Evolutionary conservation across 2,113 vertebrate species (phyloP).

Genomic region (Orycteropus afer): DNA sequence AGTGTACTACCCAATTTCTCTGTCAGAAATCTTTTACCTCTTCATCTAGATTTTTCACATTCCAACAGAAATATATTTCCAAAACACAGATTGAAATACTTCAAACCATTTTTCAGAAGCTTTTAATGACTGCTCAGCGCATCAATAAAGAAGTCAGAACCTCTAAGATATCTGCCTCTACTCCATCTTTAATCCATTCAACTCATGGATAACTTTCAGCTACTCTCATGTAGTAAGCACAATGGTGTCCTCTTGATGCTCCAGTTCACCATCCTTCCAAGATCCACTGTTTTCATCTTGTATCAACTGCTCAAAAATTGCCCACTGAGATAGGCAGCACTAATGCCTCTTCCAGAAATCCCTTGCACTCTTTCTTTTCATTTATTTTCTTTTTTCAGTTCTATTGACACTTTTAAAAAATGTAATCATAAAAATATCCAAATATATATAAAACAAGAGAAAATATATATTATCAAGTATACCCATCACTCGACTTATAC

Average conservation of each 20-base stretch:
- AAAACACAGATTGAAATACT: not conserved
- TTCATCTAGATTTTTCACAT: not conserved
- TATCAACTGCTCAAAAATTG: not conserved
- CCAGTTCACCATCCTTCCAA: not conserved
- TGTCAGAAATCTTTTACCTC: not conserved
- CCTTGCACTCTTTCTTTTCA: not conserved
- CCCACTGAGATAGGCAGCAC: not conserved
- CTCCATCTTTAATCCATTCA: not conserved
- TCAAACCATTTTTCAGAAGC: not conserved
- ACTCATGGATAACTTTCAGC: not conserved
- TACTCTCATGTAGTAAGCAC: not conserved
- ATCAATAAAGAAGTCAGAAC: not conserved
- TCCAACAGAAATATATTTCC: not conserved
- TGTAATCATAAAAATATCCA: not conserved
- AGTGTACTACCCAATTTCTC: not conserved
- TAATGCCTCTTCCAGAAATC: not conserved
- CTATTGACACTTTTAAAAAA: not conserved
- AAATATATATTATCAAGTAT: not conserved
- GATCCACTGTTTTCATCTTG: not conserved
- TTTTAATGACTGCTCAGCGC: not conserved
- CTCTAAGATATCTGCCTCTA: not conserved
- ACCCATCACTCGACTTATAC: not conserved
- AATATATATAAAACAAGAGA: not conserved
- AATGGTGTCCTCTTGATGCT: fast-evolving
- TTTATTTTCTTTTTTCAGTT: not conserved